Base-by-base conservation (phyloP, 2,888 invertebrate genomes). In the Apotomis capreana region DNA sequence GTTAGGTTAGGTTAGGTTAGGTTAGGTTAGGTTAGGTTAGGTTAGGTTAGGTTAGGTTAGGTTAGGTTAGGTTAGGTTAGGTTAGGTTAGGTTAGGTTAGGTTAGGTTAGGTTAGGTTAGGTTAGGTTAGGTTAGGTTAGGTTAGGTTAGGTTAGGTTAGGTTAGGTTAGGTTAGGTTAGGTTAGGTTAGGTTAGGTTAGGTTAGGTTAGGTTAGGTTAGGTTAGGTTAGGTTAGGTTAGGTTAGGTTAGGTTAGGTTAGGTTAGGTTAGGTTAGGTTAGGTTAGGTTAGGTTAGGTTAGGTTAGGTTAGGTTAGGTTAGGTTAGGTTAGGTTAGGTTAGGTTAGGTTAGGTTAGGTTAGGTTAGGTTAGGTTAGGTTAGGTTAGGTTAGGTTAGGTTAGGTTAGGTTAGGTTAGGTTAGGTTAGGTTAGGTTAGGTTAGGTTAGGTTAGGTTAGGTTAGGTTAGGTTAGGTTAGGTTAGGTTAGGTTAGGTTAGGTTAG, bases 191-290 rank as follows among this genome's bases (percentile, higher is more conserved):
- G 62, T 62, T 62, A 62, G 62, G 62, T 62, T 62, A 62, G 62
- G 62, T 62, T 62, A 62, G 62, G 62, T 62, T 62, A 62, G 62
- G 62, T 62, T 62, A 62, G 62, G 62, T 62, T 62, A 62, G 62
- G 62, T 62, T 62, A 62, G 62, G 62, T 62, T 62, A 62, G 62
- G 62, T 62, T 62, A 62, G 62, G 62, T 62, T 62, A 62, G 62
- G 62, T 70, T 68, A 64, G 70, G 70, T 68, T 68, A 68, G 74
- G 70, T 70, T 74, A 68, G 74, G 74, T 70, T 74, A 68, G 74
- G 70, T 68, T 74, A 63, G 70, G 74, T 74, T 74, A 67, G 65
- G 65, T 67, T 67, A 67, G 65, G 65, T 67, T 67, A 67, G 65
- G 57, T 67, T 67, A 67, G 65, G 65, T 67, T 67, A 67, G 55